Percentiles rank a stretch among this genome's conserved stretches.
Conservation (phyloP, 2,888 invertebrate species). For the Agriopis leucophaearia region DNA sequence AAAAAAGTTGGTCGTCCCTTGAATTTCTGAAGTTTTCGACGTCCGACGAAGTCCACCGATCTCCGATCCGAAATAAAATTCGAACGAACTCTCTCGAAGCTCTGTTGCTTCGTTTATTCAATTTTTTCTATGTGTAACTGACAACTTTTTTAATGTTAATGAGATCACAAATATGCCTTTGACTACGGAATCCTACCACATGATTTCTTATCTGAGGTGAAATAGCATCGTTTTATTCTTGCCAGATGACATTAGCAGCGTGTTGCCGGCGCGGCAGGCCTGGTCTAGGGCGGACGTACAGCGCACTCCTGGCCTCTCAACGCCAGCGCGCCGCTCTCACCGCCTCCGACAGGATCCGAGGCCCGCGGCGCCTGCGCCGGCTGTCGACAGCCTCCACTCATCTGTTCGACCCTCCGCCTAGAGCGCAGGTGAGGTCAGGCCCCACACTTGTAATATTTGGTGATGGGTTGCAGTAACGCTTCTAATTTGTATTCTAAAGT, state of each 20-base stretch:
- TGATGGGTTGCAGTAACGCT: conserved; percentile 40
- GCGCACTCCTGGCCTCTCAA: conserved; percentile 62
- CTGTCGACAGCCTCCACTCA: conserved; percentile 78
- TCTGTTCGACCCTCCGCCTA: conserved; percentile 73
- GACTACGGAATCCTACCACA: no score
- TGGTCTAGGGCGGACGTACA: conserved; percentile 67
- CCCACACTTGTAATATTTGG: conserved; percentile 50
- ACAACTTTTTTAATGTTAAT: no score
- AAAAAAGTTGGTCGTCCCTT: no score
- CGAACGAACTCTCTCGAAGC: no score
- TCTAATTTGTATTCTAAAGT: background rate
- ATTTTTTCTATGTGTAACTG: no score
- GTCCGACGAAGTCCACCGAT: no score
- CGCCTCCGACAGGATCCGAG: conserved; percentile 55
- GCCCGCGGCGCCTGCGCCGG: conserved; percentile 66
- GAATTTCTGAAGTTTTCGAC: no score
- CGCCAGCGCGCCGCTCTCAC: conserved; percentile 57
- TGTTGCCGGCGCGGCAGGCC: conserved; percentile 73
- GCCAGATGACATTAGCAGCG: conserved; percentile 74
- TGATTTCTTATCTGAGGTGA: no score
- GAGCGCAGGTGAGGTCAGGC: conserved; percentile 84
- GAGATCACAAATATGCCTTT: no score
- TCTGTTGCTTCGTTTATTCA: no score
- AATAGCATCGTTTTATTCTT: conserved; percentile 2
- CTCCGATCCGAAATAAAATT: no score